Conservation (phyloP, 2,888 invertebrate genomes). For the Chaetogeoica ovagalla region DNA sequence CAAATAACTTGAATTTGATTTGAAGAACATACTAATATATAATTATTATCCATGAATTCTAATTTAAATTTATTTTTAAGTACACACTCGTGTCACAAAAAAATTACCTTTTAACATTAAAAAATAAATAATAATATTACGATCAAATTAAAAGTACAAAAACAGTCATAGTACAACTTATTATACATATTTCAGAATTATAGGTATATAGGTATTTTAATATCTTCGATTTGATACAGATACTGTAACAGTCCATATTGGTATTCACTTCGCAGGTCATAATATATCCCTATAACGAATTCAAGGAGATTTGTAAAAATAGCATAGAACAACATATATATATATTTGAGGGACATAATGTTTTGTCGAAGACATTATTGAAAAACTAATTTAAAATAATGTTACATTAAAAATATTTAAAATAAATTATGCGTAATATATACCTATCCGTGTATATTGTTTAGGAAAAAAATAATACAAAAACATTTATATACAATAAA, state of each 20-base stretch:
- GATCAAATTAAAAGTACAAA: constrained; percentile 11
- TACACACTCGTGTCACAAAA: constrained; percentile 15
- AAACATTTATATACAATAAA: constrained; percentile 29
- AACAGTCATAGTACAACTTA: constrained; percentile 8
- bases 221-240: constrained; percentile 8
- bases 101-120: constrained; percentile 41
- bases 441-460: neutral
- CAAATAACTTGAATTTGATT: neutral
- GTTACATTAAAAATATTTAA: constrained; percentile 24
- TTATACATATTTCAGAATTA: neutral
- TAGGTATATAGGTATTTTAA: neutral
- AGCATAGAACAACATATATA: neutral
- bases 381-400: constrained; percentile 14
- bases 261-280: neutral
- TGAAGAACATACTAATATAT: constrained; percentile 19
- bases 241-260: neutral
- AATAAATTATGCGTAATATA: constrained; percentile 8
- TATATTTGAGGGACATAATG: neutral
- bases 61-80: constrained; percentile 30
- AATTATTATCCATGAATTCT: constrained; percentile 14
- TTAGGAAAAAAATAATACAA: neutral
- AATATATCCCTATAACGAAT: neutral
- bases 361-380: constrained; percentile 1
- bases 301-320: neutral
- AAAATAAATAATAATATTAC: constrained; percentile 27